These are phyloP conservation scores for Spodoptera litura DNA, from an alignment of 1,140 invertebrate species.

Conservation along the genomic window DNA sequence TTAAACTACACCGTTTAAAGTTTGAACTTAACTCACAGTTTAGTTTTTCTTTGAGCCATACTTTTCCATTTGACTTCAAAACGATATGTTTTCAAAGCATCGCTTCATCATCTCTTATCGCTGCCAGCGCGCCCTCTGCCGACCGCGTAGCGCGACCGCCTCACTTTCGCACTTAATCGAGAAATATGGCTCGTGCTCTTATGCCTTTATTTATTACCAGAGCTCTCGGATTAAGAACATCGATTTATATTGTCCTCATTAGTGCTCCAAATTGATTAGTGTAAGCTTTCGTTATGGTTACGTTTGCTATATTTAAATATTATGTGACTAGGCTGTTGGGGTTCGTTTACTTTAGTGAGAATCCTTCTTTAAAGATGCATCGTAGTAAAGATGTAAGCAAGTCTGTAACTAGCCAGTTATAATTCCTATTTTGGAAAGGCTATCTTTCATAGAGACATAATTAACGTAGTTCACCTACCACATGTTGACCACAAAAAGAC, in stretches of 20 bases:
- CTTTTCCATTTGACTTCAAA: neutral
- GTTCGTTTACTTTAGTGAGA: neutral
- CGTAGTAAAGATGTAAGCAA: neutral
- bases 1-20: neutral
- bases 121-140: constrained; percentile 20
- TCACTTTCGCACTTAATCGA: constrained; percentile 84
- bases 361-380: neutral
- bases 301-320: constrained; percentile 29
- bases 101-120: constrained; percentile 35
- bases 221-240: constrained; percentile 76
- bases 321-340: neutral
- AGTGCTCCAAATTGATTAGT: constrained; percentile 76
- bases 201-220: constrained; percentile 81
- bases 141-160: constrained; percentile 52
- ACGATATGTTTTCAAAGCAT: neutral
- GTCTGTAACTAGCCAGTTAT: neutral
- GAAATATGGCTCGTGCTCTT: constrained; percentile 82
- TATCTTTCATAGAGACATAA: constrained; percentile 25
- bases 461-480: constrained; percentile 16
- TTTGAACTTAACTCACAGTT: too few relatives aligned
- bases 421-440: neutral
- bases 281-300: constrained; percentile 54
- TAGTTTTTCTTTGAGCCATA: neutral
- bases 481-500: constrained; percentile 47
- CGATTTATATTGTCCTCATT: constrained; percentile 82